Percentiles rank a stretch among this genome's conserved stretches.
phyloP scores from a whole-genome alignment of 92 coral and sea anemone species.

The Parazoanthus darwini region DNA sequence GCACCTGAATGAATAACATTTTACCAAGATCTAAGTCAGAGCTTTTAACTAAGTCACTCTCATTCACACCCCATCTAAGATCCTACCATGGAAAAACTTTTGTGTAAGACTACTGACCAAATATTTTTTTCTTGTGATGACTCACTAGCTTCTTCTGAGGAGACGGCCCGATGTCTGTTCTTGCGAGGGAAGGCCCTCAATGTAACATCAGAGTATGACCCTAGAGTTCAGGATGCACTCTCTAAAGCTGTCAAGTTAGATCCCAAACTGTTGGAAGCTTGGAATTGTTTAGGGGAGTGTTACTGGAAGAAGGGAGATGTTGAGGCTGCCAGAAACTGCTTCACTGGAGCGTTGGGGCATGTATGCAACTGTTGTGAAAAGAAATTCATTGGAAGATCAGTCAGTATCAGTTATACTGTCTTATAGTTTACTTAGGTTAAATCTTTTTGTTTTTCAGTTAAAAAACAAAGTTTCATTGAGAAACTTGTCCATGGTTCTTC shows the following conservation, averaged over 20 bases:
- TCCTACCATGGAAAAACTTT: too few relatives aligned
- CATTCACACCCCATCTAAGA: too few relatives aligned
- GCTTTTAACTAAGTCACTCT: too few relatives aligned
- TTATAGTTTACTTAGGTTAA: neutral
- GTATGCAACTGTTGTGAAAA: constrained; percentile 47
- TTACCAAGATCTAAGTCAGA: too few relatives aligned
- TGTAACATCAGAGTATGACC: constrained; percentile 77
- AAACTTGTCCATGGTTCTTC: constrained; percentile 94
- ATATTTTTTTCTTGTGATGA: too few relatives aligned
- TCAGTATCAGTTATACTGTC: too few relatives aligned
- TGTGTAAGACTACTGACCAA: too few relatives aligned
- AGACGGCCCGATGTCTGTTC: constrained; percentile 83
- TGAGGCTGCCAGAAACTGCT: constrained; percentile 92
- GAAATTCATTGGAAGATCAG: too few relatives aligned
- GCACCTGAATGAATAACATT: too few relatives aligned
- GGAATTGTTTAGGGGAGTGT: constrained; percentile 97
- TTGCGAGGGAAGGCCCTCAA: constrained; percentile 94
- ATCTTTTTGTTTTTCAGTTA: constrained; percentile 52
- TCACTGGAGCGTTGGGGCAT: constrained; percentile 93
- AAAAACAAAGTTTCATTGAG: constrained; percentile 89
- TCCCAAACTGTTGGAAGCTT: constrained; percentile 92
- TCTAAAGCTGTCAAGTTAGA: constrained; percentile 95
- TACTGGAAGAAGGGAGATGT: constrained; percentile 96
- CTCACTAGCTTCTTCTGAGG: constrained; percentile 66
- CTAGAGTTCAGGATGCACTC: constrained; percentile 87